phyloP scores from a whole-genome alignment of 2,888 invertebrate genomes.

The Cryptophagus acutangulus region DNA sequence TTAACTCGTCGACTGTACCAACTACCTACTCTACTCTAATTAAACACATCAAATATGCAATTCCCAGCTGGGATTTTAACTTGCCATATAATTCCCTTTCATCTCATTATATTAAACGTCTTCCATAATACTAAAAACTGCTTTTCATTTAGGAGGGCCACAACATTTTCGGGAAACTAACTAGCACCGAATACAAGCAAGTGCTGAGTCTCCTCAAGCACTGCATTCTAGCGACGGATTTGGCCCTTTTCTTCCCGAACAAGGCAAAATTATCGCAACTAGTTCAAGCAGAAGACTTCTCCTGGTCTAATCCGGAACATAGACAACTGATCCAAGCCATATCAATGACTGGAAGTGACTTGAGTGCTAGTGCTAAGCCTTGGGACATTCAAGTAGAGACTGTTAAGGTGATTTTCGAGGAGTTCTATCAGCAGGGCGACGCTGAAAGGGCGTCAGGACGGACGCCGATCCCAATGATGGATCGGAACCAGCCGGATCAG shows the following conservation, averaged over 20 bases:
- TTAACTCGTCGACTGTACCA: too few species aligned
- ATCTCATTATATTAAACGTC: background rate
- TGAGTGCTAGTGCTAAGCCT: constrained; percentile 79
- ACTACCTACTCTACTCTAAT: too few species aligned
- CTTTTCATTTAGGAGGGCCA: constrained; percentile 65
- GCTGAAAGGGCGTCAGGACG: constrained; percentile 48
- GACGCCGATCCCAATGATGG: constrained; percentile 69
- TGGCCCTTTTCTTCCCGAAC: constrained; percentile 77
- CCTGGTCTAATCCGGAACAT: constrained; percentile 63
- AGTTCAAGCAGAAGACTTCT: constrained; percentile 54
- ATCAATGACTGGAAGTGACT: constrained; percentile 78
- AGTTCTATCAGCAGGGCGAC: constrained; percentile 69
- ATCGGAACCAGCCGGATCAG: constrained; percentile 62
- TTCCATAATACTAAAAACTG: too few species aligned
- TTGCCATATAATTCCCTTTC: background rate
- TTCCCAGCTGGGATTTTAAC: too few species aligned
- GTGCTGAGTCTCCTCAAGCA: constrained; percentile 71
- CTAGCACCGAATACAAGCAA: constrained; percentile 69
- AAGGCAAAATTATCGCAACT: constrained; percentile 57
- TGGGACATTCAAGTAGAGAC: constrained; percentile 78
- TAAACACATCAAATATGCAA: too few species aligned
- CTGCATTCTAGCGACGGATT: constrained; percentile 80
- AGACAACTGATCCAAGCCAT: constrained; percentile 68
- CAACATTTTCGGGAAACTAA: constrained; percentile 73
- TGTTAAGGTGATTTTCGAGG: constrained; percentile 74